Evolutionary conservation across 2,113 vertebrate species (phyloP), one percentile per base, ranked within the genome.

Genomic region (Chionodraco myersi): DNA sequence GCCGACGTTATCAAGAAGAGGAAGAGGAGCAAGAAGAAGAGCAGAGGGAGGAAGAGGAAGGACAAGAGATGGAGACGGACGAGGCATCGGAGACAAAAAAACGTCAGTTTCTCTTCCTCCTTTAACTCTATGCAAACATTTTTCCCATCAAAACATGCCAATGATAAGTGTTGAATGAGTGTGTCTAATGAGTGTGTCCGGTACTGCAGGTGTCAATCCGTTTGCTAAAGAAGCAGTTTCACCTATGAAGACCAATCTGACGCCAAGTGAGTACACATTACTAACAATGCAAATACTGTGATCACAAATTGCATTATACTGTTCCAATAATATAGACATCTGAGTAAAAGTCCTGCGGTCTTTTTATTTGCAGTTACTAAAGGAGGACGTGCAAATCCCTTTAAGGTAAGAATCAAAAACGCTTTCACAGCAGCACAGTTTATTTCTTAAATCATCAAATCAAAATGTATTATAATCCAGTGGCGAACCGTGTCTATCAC

Each of bases 301-400:
- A 3, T n/a, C 57, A 4, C 0, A 8, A 26, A 36, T 36, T 57
- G 2, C 0, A 26, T 13, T 26, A 11, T 26, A 13, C 21, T 57
- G 13, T 56, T n/a, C 10, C 0, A 11, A 23, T 41, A 11, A 56
- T 26, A 13, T 23, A 41, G 21, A 12, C 4, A 45, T 44, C 14
- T 48, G 1, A 26, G 41, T 15, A 1, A n/a, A 4, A 4, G 48
- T 4, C 36, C 10, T 57, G 1, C 36, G 53, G 52, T 53, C 0
- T 15, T 0, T 13, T 77, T 15, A 75, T n/a, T 86, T 80, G 1
- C 89, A 94, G 94, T 72, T 53, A 91, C 80, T 88, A 96, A 89
- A 93, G 94, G 93, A 68, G 96, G 94, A 80, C 94, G 97, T 75
- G 90, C 96, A 59, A 99, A 99, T 89, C 98, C 98, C 59, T 99